Percentiles rank a stretch among this genome's conserved stretches.
phyloP scores from a whole-genome alignment of 2,888 invertebrate genomes.

The Cheilosia vulpina region DNA sequence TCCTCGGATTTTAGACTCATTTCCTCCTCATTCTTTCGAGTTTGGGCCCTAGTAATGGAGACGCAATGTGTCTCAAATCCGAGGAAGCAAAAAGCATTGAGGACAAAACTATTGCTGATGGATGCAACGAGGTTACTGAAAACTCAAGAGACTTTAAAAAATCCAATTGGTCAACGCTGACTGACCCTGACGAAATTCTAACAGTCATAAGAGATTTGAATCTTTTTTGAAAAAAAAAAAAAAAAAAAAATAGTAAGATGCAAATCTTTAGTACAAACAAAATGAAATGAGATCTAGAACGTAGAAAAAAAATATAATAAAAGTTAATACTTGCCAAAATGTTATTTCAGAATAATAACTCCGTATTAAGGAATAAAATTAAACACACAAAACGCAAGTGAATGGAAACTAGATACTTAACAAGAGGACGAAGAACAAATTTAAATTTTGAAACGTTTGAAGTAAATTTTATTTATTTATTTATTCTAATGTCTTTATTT shows the following conservation, averaged over 20 bases:
- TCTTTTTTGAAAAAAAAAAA: constrained; percentile 1
- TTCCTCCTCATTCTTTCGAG: too few relatives aligned
- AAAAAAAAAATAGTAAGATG: constrained; percentile 52
- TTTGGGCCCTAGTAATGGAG: too few relatives aligned
- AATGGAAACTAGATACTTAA: constrained; percentile 38
- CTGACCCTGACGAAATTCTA: too few relatives aligned
- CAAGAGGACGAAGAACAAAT: constrained; percentile 49
- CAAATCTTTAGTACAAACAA: constrained; percentile 72
- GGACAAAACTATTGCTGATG: too few relatives aligned
- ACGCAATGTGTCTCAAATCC: too few relatives aligned
- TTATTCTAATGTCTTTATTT: constrained; percentile 49
- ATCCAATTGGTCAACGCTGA: too few relatives aligned
- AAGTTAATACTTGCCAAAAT: constrained; percentile 55
- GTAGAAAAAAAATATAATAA: constrained; percentile 31
- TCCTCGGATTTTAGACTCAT: too few relatives aligned
- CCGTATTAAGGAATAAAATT: constrained; percentile 61
- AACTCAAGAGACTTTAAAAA: too few relatives aligned
- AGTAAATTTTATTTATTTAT: constrained; percentile 63
- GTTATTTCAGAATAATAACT: constrained; percentile 51
- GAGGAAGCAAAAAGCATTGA: too few relatives aligned
- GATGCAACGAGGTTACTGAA: too few relatives aligned
- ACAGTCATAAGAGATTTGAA: too few relatives aligned
- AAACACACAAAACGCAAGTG: constrained; percentile 31
- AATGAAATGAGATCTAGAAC: constrained; percentile 19
- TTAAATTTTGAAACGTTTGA: constrained; percentile 54